Evolutionary conservation across 2,888 invertebrate species (phyloP).

Genomic region (Andrena bucephala): DNA sequence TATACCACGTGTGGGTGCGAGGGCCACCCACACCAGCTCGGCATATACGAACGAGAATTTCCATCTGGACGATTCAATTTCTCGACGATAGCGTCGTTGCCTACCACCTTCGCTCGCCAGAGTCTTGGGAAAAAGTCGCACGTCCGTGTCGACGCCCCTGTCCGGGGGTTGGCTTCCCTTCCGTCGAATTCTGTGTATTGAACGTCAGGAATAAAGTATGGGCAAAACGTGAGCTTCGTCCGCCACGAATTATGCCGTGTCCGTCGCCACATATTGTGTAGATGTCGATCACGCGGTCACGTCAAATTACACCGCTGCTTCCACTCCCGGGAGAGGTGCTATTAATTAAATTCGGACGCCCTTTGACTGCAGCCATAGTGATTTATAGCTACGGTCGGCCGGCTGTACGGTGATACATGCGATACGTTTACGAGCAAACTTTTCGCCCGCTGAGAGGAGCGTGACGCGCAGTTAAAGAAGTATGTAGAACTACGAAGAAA

Average conservation of each 20-base stretch:
- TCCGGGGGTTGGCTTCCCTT: background rate
- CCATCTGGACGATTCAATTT: constrained; percentile 74
- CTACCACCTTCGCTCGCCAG: constrained; percentile 37
- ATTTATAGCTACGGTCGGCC: constrained; percentile 34
- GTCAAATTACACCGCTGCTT: constrained; percentile 48
- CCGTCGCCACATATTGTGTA: constrained; percentile 49
- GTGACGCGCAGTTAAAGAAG: no score
- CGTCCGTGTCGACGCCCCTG: background rate
- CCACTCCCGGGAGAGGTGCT: constrained; percentile 40
- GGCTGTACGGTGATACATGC: no score
- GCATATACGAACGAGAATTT: constrained; percentile 55
- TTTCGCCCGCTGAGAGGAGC: background rate
- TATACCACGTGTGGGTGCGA: constrained; percentile 17
- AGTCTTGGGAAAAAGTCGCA: constrained; percentile 29
- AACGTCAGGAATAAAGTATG: constrained; percentile 54
- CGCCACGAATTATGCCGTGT: constrained; percentile 64
- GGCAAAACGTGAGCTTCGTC: constrained; percentile 44
- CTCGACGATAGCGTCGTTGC: constrained; percentile 59
- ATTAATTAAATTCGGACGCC: constrained; percentile 67
- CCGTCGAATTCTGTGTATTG: constrained; percentile 4
- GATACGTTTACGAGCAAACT: background rate
- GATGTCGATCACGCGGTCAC: constrained; percentile 53
- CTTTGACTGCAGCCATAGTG: constrained; percentile 55
- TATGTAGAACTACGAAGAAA: no score
- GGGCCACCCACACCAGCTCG: constrained; percentile 2